These are phyloP conservation scores for Perccottus glenii DNA, from an alignment of 2,113 vertebrate species.

Conservation along the genomic window DNA sequence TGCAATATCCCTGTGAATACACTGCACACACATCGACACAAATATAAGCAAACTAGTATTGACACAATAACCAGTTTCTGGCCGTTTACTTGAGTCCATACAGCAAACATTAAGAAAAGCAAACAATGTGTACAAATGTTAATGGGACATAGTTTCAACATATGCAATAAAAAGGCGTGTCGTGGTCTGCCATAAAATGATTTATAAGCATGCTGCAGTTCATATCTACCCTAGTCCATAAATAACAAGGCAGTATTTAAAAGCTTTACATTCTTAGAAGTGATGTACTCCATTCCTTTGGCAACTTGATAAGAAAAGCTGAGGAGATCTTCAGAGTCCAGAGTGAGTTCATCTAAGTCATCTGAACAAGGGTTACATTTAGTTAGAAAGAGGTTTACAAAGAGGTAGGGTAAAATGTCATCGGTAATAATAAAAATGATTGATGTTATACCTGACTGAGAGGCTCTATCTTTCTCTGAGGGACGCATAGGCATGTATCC, in stretches of 20 bases:
- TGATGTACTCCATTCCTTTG: slow-evolving; percentile 97
- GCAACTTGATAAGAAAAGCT: slow-evolving; percentile 98
- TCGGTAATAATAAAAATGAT: background rate
- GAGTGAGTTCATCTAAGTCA: slow-evolving; percentile 87
- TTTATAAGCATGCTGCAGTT: slow-evolving; percentile 40
- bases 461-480: slow-evolving; percentile 77
- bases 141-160: background rate
- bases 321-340: slow-evolving; percentile 92
- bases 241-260: slow-evolving; percentile 22
- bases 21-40: slow-evolving; percentile 75
- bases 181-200: slow-evolving; percentile 27
- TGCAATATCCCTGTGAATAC: slow-evolving; percentile 96
- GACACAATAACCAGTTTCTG: slow-evolving; percentile 34
- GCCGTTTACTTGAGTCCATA: background rate
- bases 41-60: slow-evolving; percentile 25
- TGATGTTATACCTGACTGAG: slow-evolving; percentile 70
- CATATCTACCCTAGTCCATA: slow-evolving; percentile 21
- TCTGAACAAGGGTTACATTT: slow-evolving; percentile 47
- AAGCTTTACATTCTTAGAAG: slow-evolving; percentile 92
- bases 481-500: slow-evolving; percentile 96
- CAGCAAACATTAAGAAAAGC: background rate
- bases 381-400: background rate
- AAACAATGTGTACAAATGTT: background rate
- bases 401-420: background rate
- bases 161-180: background rate